Evolutionary conservation across 2,888 invertebrate genomes (phyloP).

Genomic region (Parthenolecanium corni): DNA sequence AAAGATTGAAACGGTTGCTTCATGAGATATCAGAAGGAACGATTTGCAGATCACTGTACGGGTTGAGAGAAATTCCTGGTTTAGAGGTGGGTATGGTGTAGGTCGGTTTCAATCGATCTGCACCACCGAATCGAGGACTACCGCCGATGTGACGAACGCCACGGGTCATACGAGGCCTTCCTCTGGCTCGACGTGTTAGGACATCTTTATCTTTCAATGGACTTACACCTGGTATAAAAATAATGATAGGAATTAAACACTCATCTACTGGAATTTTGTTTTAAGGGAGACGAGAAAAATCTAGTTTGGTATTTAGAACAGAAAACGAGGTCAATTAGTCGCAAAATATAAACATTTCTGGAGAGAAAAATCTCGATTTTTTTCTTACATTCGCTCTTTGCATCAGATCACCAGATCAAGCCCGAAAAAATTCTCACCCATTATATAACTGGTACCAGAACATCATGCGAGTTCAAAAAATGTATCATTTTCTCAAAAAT

Average conservation of each 20-base stretch:
- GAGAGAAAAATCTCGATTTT: too few relatives aligned
- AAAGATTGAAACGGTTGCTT: too few relatives aligned
- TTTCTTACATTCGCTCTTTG: too few relatives aligned
- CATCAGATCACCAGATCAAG: too few relatives aligned
- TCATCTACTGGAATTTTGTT: background rate
- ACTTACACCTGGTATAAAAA: background rate
- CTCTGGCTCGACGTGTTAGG: constrained; percentile 12
- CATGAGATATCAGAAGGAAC: constrained; percentile 16
- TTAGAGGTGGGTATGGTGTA: background rate
- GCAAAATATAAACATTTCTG: background rate
- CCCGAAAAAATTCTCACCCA: too few relatives aligned
- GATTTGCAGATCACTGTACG: constrained; percentile 23
- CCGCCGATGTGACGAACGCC: constrained; percentile 7
- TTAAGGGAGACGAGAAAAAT: background rate
- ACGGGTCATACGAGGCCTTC: constrained; percentile 13
- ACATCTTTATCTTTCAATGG: constrained; percentile 10
- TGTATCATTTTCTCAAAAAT: too few relatives aligned
- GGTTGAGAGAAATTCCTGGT: constrained; percentile 1
- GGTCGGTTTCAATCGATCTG: background rate
- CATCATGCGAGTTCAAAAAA: too few relatives aligned
- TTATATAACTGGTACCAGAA: too few relatives aligned
- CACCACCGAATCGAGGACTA: background rate
- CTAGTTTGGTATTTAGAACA: too few relatives aligned
- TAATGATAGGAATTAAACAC: background rate
- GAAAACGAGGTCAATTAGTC: too few relatives aligned